Evolutionary conservation across 1,140 invertebrate genomes (phyloP), one percentile per base, ranked within the genome.

Genomic region (Drosophila cardini): DNA sequence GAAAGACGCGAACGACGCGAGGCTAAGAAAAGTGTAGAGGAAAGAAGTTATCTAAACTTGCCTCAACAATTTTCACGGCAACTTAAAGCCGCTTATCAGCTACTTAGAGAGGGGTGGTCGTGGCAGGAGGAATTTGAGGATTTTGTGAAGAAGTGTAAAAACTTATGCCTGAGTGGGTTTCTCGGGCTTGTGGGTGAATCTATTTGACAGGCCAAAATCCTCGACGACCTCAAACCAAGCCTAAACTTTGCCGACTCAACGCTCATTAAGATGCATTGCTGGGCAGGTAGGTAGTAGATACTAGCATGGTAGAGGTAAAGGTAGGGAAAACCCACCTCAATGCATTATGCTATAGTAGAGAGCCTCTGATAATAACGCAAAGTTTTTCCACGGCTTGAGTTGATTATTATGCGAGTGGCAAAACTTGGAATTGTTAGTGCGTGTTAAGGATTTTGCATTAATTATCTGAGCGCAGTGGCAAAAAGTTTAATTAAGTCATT

Each of bases 401-500:
- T 89, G 84, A 87, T 87, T 89, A 85, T 87, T 89, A 79, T 83
- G 76, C 72, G 68, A 68, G 42, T 32, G 83, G 75, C 72, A 74
- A 26, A 87, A 87, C 76, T 87, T 87, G 84, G 84, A 80, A 89
- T 87, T 87, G 83, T 87, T 87, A 80, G 81, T 87, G 79, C 83
- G 80, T 87, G 84, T 87, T 87, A 80, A 87, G 81, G 76, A 87
- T 87, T 87, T 83, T 79, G 84, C 84, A 89, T 87, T 87, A 87
- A 87, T 89, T 87, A 87, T 89, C 79, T 77, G 45, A 21, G 75
- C 62, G 72, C 76, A 30, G 15, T n/a, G 32, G 18, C 34, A 36
- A 45, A 80, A 86, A 86, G 72, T 86, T 86, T 79, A 87, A 86
- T 83, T 83, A 83, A 87, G 79, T 83, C 83, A 67, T 86, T 87